Percentiles rank a stretch among this genome's conserved stretches.
Evolutionary conservation across 2,113 vertebrate genomes (phyloP).

Genomic region (Setophaga coronata): DNA sequence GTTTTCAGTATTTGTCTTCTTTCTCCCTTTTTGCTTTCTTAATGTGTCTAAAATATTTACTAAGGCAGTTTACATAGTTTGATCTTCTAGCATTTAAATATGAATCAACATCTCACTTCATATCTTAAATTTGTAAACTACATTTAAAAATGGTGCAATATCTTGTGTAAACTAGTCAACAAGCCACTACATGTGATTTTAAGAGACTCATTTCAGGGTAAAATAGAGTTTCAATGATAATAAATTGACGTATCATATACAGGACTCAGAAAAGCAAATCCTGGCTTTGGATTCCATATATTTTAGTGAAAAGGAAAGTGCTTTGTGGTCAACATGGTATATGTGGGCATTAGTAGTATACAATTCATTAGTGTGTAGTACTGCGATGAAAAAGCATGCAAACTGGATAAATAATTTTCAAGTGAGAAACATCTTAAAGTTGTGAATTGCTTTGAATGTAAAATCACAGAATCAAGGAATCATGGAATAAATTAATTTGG

Average conservation of each 20-base stretch:
- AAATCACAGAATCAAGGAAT: background rate
- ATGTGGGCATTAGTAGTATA: background rate
- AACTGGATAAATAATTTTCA: background rate
- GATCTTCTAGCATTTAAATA: constrained; percentile 6
- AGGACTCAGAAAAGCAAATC: background rate
- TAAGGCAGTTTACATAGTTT: background rate
- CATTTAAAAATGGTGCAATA: background rate
- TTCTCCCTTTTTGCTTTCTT: background rate
- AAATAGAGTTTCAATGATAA: background rate
- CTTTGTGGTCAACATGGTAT: background rate
- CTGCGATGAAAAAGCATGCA: background rate
- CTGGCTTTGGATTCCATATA: background rate
- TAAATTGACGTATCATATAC: background rate
- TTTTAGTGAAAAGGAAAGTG: background rate
- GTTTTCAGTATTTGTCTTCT: background rate
- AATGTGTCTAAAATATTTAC: constrained; percentile 11
- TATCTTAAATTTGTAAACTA: background rate
- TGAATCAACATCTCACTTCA: background rate
- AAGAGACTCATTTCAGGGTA: background rate
- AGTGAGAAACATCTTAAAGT: background rate
- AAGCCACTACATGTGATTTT: background rate
- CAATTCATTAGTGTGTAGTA: background rate
- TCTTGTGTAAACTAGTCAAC: background rate
- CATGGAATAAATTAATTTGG: background rate
- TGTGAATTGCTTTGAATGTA: background rate